Percentiles rank a stretch among this genome's conserved stretches.
phyloP scores from a whole-genome alignment of 2,113 vertebrate genomes.

The Desmodus rotundus region DNA sequence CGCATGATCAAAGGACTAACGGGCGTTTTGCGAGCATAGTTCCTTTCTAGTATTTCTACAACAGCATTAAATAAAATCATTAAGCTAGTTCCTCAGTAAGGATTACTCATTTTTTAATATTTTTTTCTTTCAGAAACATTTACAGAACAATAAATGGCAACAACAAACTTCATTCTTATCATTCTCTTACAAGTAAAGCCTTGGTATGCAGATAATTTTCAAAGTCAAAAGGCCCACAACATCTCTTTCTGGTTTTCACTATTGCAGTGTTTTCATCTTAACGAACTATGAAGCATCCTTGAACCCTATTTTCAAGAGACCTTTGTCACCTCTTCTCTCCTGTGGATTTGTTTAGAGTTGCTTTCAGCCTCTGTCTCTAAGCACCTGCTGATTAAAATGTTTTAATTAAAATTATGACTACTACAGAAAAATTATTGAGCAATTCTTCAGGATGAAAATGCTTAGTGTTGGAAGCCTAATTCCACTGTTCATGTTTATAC shows the following conservation, averaged over 20 bases:
- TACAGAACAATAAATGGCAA: neutral
- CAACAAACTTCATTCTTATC: neutral
- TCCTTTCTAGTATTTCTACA: slow-evolving; percentile 33
- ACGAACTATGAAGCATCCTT: neutral
- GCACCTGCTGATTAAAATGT: slow-evolving; percentile 66
- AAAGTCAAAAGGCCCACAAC: neutral
- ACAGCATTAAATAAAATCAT: neutral
- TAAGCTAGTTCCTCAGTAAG: neutral
- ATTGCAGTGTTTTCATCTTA: neutral
- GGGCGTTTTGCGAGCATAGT: neutral
- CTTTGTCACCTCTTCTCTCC: neutral
- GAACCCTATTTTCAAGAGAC: neutral
- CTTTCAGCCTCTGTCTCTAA: slow-evolving; percentile 42
- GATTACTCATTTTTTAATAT: neutral
- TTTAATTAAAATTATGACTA: slow-evolving; percentile 81
- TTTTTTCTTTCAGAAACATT: neutral
- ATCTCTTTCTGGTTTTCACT: neutral
- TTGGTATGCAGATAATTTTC: neutral
- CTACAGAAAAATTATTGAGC: slow-evolving; percentile 76
- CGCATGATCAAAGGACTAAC: neutral
- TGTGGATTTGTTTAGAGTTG: slow-evolving; percentile 33
- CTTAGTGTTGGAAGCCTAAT: slow-evolving; percentile 74
- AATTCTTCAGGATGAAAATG: slow-evolving; percentile 79
- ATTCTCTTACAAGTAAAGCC: neutral
- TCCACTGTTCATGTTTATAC: slow-evolving; percentile 77